Base-by-base conservation (phyloP, 1,140 invertebrate genomes). In the Atta colombica region DNA sequence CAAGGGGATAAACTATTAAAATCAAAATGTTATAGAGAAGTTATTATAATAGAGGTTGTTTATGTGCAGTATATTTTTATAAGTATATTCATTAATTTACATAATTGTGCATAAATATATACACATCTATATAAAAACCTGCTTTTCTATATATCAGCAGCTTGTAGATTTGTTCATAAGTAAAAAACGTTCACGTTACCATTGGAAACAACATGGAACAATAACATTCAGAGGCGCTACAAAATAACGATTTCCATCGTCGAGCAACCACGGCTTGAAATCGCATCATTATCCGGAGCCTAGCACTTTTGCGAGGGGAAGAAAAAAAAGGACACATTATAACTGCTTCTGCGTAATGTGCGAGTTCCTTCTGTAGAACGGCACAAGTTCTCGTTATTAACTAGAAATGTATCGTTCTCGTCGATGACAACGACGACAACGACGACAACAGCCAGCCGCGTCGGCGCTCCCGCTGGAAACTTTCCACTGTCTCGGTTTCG, bases 311-410 rank as follows among this genome's bases (percentile, higher is more conserved):
- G 65, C 21, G 65, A 66, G 51, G 60, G 58, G 68, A 39, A n/a
- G 25, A 75, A 72, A 51, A 77, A 82, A 51, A 75, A 51, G 16
- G 66, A 61, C 68, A 72, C 39, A 12, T 31, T 49, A 31, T 74
- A 82, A 82, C 80, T 82, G 39, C 58, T 82, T 82, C 80, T 18
- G 16, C 25, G 69, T 84, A 84, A 84, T 84, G n/a, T 28, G 21
- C 35, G 55, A 84, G 69, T 75, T 84, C 65, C 78, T 84, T 25
- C 69, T 21, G 39, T 35, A 25, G 68, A 61, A 75, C 75, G 28
- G 28, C 60, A 66, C 21, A 89, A 86, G 60, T 89, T 89, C 39
- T 75, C 61, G 61, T 86, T 85, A 89, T 89, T 89, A 88, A 60
- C 68, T 61, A 16, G 53, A 60, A 72, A 86, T 63, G 53, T 89